These are phyloP conservation scores for Ceyx cyanopectus DNA, from an alignment of 2,113 vertebrate species.

Conservation along the genomic window DNA sequence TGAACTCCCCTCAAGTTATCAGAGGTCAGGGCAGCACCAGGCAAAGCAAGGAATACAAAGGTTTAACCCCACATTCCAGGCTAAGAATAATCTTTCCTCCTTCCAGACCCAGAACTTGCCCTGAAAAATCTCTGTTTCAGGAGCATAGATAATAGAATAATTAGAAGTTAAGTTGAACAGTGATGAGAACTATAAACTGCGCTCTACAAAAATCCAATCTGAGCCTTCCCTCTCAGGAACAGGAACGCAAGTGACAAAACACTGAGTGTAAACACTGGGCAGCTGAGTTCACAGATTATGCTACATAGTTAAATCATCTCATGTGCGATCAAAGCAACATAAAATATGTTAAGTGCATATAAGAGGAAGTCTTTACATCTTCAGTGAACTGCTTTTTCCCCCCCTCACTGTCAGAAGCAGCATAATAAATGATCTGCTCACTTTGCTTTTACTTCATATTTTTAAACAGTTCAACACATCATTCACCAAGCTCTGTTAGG, in stretches of 20 bases:
- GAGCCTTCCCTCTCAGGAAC: neutral
- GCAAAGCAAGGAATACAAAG: neutral
- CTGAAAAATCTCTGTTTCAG: neutral
- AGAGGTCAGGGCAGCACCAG: slow-evolving; percentile 15
- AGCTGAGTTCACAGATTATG: neutral
- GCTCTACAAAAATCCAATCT: neutral
- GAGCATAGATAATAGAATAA: neutral
- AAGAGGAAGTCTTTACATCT: neutral
- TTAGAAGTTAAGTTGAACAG: neutral
- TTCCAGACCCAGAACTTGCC: neutral
- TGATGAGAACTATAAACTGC: neutral
- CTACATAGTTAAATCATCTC: neutral
- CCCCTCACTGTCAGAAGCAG: neutral
- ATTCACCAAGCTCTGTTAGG: neutral
- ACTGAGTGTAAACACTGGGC: neutral
- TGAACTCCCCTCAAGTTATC: neutral
- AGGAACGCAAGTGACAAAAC: neutral
- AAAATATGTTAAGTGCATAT: neutral
- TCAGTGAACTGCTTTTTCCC: neutral
- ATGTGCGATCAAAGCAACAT: neutral
- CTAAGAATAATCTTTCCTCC: neutral
- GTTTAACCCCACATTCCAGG: slow-evolving; percentile 30
- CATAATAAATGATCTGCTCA: neutral
- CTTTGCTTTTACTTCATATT: neutral
- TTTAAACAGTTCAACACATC: neutral